Evolutionary conservation across 2,888 invertebrate genomes (phyloP).

Genomic region (Pollenia angustigena): DNA sequence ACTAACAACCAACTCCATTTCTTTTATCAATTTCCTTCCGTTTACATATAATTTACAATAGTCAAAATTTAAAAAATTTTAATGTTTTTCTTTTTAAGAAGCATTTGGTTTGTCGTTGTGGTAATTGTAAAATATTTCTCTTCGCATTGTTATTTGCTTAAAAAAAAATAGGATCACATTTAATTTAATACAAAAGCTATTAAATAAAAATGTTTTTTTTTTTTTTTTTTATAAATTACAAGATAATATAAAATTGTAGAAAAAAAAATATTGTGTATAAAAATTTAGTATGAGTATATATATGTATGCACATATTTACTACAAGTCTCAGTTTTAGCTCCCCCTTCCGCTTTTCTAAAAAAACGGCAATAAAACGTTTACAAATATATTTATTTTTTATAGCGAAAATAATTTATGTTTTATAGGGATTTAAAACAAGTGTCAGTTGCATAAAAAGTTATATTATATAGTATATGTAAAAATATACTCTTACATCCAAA

Average conservation of each 20-base stretch:
- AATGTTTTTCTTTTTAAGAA: slow-evolving; percentile 28
- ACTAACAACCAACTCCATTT: slow-evolving; percentile 55
- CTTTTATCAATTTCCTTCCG: slow-evolving; percentile 70
- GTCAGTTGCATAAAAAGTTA: slow-evolving; percentile 61
- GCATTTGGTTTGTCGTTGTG: neutral
- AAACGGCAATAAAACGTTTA: slow-evolving; percentile 55
- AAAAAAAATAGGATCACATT: slow-evolving; percentile 50
- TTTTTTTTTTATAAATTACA: slow-evolving; percentile 65
- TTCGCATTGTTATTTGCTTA: neutral
- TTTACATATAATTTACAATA: slow-evolving; percentile 62
- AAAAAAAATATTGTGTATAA: slow-evolving; percentile 2
- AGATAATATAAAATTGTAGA: slow-evolving; percentile 45
- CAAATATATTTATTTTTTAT: slow-evolving; percentile 45
- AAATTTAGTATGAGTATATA: no score
- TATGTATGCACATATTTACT: no score
- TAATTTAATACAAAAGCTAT: slow-evolving; percentile 60
- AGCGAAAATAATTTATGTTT: slow-evolving; percentile 68
- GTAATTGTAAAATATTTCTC: neutral
- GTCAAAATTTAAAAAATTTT: slow-evolving; percentile 50
- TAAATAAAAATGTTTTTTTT: slow-evolving; percentile 61
- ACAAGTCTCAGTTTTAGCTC: neutral
- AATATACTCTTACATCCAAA: neutral
- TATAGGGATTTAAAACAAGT: slow-evolving; percentile 68
- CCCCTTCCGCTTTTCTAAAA: neutral
- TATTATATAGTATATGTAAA: neutral